A percentile compares a stretch with the other conserved stretches of the same genome.
Evolutionary conservation across 2,797 vertebrate genomes (phyloP).

Genomic region (Borostomias antarcticus): DNA sequence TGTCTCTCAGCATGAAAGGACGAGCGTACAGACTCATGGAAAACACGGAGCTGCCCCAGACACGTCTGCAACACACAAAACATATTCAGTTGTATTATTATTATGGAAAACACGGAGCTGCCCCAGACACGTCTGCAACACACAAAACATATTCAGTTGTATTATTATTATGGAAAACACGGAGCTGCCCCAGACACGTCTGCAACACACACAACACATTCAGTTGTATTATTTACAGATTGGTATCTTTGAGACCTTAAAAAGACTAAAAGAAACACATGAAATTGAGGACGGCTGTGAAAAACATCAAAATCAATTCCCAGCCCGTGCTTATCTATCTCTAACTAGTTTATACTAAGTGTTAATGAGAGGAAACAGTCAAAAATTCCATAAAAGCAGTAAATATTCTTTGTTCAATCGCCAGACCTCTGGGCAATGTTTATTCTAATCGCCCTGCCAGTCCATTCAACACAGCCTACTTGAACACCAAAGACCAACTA

Average conservation of each 20-base stretch:
- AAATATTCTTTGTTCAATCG: background rate
- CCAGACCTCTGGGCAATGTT: conserved; percentile 42
- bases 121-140: conserved; percentile 40
- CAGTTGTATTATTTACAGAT: background rate
- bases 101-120: conserved; percentile 30
- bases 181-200: conserved; percentile 48
- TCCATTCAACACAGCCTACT: conserved; percentile 14
- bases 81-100: conserved; percentile 30
- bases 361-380: no score
- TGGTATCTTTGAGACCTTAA: no score
- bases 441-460: conserved; percentile 42
- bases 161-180: background rate
- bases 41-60: conserved; percentile 46
- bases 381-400: background rate
- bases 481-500: conserved; percentile 25
- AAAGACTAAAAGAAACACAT: no score
- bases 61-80: conserved; percentile 38
- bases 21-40: conserved; percentile 30
- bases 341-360: no score
- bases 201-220: conserved; percentile 47
- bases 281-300: background rate
- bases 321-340: no score
- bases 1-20: conserved; percentile 71
- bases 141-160: conserved; percentile 43
- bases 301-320: background rate